Evolutionary conservation across 2,797 vertebrate species (phyloP), one percentile per base, ranked within the genome.

Genomic region (Notolabrus celidotus): DNA sequence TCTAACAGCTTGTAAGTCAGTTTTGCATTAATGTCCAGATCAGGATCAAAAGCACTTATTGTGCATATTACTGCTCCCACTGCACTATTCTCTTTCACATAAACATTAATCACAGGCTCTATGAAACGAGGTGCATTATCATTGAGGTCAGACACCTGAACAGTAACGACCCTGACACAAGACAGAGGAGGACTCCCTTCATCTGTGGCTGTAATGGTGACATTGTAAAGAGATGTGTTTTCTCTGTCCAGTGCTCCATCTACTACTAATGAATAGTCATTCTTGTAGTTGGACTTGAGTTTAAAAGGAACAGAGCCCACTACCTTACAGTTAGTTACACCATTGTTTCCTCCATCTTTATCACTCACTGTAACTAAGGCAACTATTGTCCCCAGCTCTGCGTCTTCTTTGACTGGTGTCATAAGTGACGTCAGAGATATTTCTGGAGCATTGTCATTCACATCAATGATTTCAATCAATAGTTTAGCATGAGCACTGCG

Each of bases 101-200:
- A 96, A 53, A 96, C 70, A 19, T 94, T 88, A 56, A 96, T 95
- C 0, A 89, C 72, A 3, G 90, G 66, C 23, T 95, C 62, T 52
- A 84, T 87, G 2, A 97, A 97, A 29, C n/a, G 74, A 0, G 96
- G 96, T 1, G 93, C 76, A 0, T 96, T 97, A 77, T 97, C 96
- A 64, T 96, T 97, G 43, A 96, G 86, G 60, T 97, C 96, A 0
- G 95, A 95, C 55, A 97, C 88, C 6, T 93, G 85, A 70, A 97
- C 90, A 22, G 73, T 82, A 74, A 97, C 91, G 0, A 94, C 86
- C 43, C 64, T 92, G 50, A 89, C 90, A 29, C 93, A 95, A 9
- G 94, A 95, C 45, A 97, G 87, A 56, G 94, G 91, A 0, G 95
- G 96, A 12, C 0, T 69, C 25, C 97, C 97, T 20, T 93, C 93